Evolutionary conservation across 2,888 invertebrate species (phyloP).

Genomic region (Machimus atricapillus): DNA sequence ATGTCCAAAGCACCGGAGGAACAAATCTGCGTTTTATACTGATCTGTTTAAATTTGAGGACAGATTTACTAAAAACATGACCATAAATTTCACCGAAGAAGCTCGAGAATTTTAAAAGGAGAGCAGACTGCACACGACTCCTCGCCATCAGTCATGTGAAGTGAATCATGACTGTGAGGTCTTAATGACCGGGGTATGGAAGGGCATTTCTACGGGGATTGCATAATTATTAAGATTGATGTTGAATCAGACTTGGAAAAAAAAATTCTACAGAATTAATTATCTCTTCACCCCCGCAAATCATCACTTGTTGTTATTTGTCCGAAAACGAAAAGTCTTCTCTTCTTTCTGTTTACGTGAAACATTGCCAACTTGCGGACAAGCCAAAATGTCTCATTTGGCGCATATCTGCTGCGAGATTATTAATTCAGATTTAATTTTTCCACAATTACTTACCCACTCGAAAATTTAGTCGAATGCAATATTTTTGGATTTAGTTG

Average conservation of each 20-base stretch:
- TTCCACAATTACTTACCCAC: neutral
- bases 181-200: conserved; percentile 2
- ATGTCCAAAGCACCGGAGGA: neutral
- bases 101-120: conserved; percentile 22
- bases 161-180: neutral
- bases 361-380: neutral
- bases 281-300: neutral
- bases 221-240: conserved; percentile 4
- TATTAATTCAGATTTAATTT: neutral
- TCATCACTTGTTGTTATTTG: neutral
- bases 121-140: neutral
- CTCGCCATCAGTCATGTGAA: neutral
- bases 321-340: conserved; percentile 1
- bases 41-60: conserved; percentile 26
- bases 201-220: neutral
- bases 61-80: conserved; percentile 36
- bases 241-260: neutral
- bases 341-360: conserved; percentile 1
- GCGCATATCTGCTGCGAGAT: neutral
- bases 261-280: neutral
- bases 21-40: conserved; percentile 9
- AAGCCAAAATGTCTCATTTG: neutral
- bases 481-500: neutral
- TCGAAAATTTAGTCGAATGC: neutral
- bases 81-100: conserved; percentile 24